These are phyloP conservation scores for Lepas anatifera DNA, from an alignment of 2,888 invertebrate genomes.

Conservation along the genomic window DNA sequence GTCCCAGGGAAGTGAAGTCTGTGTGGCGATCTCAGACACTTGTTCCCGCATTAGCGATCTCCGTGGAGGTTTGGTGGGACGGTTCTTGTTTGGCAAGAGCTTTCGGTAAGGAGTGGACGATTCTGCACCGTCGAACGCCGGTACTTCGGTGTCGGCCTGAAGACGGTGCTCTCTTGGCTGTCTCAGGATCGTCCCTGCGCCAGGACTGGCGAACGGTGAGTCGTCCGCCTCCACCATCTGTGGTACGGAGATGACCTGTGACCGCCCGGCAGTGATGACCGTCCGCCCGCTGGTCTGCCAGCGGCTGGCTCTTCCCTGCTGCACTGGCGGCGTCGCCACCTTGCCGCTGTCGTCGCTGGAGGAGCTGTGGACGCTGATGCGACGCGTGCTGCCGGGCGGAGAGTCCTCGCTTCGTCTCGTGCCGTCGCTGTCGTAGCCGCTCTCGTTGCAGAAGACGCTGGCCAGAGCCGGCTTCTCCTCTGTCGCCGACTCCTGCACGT, in stretches of 20 bases:
- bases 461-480: slow-evolving; percentile 13
- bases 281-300: too few relatives aligned
- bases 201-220: background rate
- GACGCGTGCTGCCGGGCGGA: slow-evolving; percentile 14
- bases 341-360: slow-evolving; percentile 2
- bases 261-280: background rate
- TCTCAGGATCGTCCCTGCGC: background rate
- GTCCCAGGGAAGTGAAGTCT: slow-evolving; percentile 11
- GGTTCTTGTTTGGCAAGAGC: background rate
- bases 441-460: slow-evolving; percentile 45
- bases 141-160: background rate
- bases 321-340: too few relatives aligned
- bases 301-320: too few relatives aligned
- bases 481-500: slow-evolving; percentile 9
- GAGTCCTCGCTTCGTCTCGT: slow-evolving; percentile 30
- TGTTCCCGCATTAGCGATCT: background rate
- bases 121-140: too few relatives aligned
- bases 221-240: background rate
- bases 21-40: background rate
- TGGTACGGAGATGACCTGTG: background rate
- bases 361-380: background rate
- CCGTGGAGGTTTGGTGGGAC: background rate
- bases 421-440: slow-evolving; percentile 69
- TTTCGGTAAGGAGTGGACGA: too few relatives aligned
- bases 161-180: background rate